Conservation (phyloP, 2,113 vertebrate species). For the Trochalopteron elliotii region DNA sequence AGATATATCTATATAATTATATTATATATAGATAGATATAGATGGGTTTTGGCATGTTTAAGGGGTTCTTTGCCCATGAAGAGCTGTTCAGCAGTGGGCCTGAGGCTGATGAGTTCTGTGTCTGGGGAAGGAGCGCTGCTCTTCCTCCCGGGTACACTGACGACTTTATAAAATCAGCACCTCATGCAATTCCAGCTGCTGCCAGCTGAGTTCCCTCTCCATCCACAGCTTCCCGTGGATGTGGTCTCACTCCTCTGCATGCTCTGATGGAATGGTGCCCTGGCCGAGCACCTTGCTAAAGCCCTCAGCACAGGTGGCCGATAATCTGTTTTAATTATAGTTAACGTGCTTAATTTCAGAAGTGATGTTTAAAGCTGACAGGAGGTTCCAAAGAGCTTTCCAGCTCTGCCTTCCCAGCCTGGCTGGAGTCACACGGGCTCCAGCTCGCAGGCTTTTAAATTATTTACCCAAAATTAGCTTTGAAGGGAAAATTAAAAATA, state of each 20-base stretch:
- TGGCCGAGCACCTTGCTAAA: constrained; percentile 7
- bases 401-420: not conserved
- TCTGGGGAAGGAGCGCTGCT: accelerated
- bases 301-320: not conserved
- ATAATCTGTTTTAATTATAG: constrained; percentile 24
- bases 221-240: not conserved
- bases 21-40: too few species aligned
- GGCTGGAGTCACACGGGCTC: not conserved
- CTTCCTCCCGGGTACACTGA: accelerated
- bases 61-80: not conserved
- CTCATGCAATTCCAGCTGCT: not conserved
- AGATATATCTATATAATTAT: not conserved
- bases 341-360: constrained; percentile 14
- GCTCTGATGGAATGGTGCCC: not conserved
- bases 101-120: not conserved
- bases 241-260: not conserved
- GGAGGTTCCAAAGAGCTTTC: not conserved
- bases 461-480: not conserved
- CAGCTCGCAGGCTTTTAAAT: not conserved
- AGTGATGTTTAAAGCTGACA: not conserved
- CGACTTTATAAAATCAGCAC: accelerated
- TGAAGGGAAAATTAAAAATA: not conserved
- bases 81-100: not conserved
- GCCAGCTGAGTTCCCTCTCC: not conserved
- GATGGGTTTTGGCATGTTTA: not conserved